Conservation (phyloP, 2,888 invertebrate species). For the Oithona nana region DNA sequence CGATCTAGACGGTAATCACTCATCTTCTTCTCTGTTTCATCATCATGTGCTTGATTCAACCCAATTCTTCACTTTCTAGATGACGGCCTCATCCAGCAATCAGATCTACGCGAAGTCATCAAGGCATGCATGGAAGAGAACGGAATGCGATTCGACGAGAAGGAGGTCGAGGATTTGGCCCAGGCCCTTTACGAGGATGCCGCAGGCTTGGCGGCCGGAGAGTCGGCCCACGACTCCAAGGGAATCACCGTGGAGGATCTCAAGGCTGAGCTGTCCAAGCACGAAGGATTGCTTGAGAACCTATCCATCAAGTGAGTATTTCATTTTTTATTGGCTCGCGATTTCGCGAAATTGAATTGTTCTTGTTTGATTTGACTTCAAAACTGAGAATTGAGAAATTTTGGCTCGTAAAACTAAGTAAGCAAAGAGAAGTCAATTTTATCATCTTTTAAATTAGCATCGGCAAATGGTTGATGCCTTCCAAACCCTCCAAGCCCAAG, state of each 20-base stretch:
- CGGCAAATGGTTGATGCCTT: slow-evolving; percentile 78
- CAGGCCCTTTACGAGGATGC: slow-evolving; percentile 80
- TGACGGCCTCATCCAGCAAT: slow-evolving; percentile 71
- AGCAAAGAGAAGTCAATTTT: slow-evolving; percentile 3
- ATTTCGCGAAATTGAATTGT: neutral
- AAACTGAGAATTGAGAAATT: neutral
- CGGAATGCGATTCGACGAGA: slow-evolving; percentile 75
- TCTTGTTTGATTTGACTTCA: neutral
- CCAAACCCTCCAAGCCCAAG: slow-evolving; percentile 29
- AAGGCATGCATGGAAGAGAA: slow-evolving; percentile 88
- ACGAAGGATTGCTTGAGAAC: slow-evolving; percentile 72
- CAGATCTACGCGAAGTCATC: slow-evolving; percentile 74
- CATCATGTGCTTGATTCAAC: too few species aligned
- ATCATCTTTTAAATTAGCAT: slow-evolving; percentile 31
- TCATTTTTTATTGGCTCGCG: neutral
- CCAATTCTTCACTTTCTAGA: too few species aligned
- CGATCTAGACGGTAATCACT: slow-evolving; percentile 76
- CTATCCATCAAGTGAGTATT: slow-evolving; percentile 50
- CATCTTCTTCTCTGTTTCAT: too few species aligned
- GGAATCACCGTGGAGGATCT: slow-evolving; percentile 76
- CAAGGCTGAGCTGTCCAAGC: slow-evolving; percentile 61
- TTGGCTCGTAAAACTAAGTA: too few species aligned
- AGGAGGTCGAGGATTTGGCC: slow-evolving; percentile 67
- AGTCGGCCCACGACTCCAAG: slow-evolving; percentile 44
- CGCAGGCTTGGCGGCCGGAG: slow-evolving; percentile 31